Evolutionary conservation across 2,888 invertebrate genomes (phyloP).

Genomic region (Synergus umbraculus): DNA sequence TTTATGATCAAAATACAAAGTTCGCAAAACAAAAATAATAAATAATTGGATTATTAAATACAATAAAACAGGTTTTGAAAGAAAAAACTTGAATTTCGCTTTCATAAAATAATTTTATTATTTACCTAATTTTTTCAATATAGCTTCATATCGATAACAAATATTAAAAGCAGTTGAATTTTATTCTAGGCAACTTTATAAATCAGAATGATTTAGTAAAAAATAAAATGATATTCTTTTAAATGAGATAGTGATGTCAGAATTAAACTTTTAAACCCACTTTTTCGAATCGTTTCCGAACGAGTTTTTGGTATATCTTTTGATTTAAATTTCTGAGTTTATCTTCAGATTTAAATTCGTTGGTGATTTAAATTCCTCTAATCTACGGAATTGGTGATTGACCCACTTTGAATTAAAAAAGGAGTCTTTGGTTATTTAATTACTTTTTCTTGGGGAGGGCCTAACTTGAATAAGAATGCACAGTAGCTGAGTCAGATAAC

Average conservation of each 20-base stretch:
- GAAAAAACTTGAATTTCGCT: no score
- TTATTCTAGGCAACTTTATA: no score
- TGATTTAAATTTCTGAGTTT: neutral
- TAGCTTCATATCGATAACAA: no score
- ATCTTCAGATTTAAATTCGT: conserved; percentile 10
- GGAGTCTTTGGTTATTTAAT: conserved; percentile 16
- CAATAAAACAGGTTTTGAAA: no score
- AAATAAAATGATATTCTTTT: neutral
- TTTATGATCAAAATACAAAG: neutral
- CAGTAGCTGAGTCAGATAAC: conserved; percentile 45
- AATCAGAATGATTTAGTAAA: neutral
- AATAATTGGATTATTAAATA: neutral
- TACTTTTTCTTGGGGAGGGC: neutral
- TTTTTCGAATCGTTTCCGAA: neutral
- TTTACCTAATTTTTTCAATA: no score
- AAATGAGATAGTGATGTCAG: neutral
- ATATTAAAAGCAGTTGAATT: no score
- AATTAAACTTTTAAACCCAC: neutral
- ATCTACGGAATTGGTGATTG: neutral
- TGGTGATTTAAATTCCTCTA: conserved; percentile 8
- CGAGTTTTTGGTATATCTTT: neutral
- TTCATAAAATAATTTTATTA: no score
- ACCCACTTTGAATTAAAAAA: conserved; percentile 31
- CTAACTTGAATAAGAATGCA: conserved; percentile 31
- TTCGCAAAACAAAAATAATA: neutral